Conservation (phyloP, 2,113 vertebrate genomes). For the Mustela nigripes region DNA sequence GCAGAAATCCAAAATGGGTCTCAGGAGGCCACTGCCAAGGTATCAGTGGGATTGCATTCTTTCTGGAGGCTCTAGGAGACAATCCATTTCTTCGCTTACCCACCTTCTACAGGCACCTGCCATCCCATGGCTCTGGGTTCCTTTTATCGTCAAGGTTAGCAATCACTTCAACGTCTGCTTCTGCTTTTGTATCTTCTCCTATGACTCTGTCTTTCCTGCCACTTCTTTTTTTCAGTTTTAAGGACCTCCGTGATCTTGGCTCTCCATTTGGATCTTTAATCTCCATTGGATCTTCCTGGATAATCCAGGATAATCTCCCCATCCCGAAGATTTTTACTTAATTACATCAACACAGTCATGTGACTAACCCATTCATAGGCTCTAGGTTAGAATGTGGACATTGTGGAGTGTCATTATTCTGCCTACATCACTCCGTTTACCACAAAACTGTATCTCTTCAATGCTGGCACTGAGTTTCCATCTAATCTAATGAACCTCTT, state of each 20-base stretch:
- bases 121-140: rapidly evolving
- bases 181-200: rapidly evolving
- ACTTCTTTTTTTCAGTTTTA: background rate
- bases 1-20: background rate
- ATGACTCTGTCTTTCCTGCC: background rate
- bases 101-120: too few species aligned
- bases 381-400: background rate
- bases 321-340: too few species aligned
- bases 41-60: rapidly evolving
- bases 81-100: background rate
- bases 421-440: background rate
- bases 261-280: background rate
- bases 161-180: background rate
- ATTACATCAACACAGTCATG: background rate
- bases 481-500: background rate
- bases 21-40: background rate
- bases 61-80: background rate
- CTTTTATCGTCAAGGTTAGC: background rate
- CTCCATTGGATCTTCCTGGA: background rate
- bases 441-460: background rate
- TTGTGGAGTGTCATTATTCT: too few species aligned
- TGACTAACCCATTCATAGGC: background rate
- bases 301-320: background rate
- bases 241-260: background rate
- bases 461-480: background rate